phyloP scores from a whole-genome alignment of 2,797 vertebrate species.

The Labroides dimidiatus region DNA sequence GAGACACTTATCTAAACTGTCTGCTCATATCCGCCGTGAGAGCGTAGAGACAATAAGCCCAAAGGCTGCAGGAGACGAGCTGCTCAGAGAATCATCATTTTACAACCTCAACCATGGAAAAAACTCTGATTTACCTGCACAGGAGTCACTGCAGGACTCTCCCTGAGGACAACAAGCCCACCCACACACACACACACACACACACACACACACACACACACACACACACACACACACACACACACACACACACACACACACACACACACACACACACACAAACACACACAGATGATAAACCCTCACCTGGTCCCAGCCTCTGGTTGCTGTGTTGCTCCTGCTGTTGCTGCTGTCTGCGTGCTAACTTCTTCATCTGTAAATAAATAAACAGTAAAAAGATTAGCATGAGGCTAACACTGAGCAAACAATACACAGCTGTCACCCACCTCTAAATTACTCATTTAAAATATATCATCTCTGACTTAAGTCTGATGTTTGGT shows the following conservation, averaged over 20 bases:
- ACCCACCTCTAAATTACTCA: neutral
- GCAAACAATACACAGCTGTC: neutral
- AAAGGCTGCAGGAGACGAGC: conserved; percentile 31
- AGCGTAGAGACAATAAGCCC: conserved; percentile 57
- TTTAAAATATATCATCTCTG: neutral
- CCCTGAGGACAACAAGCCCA: conserved; percentile 21
- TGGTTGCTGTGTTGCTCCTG: conserved; percentile 93
- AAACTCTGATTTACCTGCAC: conserved; percentile 33
- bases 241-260: neutral
- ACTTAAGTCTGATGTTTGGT: too few species aligned
- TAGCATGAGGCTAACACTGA: neutral
- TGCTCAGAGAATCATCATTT: conserved; percentile 26
- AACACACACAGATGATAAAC: conserved; percentile 17
- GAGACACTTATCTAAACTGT: conserved; percentile 77
- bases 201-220: neutral
- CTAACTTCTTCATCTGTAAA: conserved; percentile 95
- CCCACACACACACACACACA: too few species aligned
- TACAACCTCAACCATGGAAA: conserved; percentile 32
- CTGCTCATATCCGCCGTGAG: conserved; percentile 64
- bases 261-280: too few species aligned
- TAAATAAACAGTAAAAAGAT: conserved; percentile 26
- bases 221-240: neutral
- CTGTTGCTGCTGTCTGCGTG: conserved; percentile 93
- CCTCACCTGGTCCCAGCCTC: conserved; percentile 90
- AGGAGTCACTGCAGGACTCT: conserved; percentile 31